A percentile compares a stretch with the other conserved stretches of the same genome.
These are phyloP conservation scores for Leucania comma DNA, from an alignment of 2,888 invertebrate genomes.

Conservation along the genomic window DNA sequence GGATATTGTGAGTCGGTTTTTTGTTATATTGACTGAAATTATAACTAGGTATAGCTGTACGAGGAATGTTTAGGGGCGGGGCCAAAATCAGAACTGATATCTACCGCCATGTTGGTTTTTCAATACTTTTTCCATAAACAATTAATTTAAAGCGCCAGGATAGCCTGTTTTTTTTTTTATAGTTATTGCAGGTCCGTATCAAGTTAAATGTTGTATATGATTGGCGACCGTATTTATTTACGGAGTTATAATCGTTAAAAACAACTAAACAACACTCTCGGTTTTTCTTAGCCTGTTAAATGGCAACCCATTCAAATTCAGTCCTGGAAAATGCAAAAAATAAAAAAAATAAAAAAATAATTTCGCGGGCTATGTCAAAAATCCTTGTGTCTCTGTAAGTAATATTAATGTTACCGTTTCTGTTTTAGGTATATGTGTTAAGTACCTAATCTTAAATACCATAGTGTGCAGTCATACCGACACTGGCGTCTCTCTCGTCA, in stretches of 20 bases:
- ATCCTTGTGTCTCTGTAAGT: neutral
- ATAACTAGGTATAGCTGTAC: slow-evolving; percentile 5
- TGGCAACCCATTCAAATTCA: too few species aligned
- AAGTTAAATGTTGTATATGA: too few species aligned
- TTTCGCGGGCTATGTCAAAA: neutral
- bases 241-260: too few species aligned
- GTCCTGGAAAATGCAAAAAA: too few species aligned
- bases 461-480: neutral
- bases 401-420: neutral
- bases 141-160: too few species aligned
- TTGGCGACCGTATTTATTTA: too few species aligned
- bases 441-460: neutral
- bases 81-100: neutral
- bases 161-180: too few species aligned
- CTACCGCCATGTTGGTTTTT: neutral
- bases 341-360: too few species aligned
- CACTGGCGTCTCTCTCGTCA: neutral
- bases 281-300: too few species aligned
- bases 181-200: too few species aligned
- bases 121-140: too few species aligned
- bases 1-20: neutral
- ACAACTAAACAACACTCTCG: too few species aligned
- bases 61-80: neutral
- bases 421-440: neutral
- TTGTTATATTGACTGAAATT: slow-evolving; percentile 12